phyloP scores from a whole-genome alignment of 1,140 invertebrate genomes.

The Achroia grisella region DNA sequence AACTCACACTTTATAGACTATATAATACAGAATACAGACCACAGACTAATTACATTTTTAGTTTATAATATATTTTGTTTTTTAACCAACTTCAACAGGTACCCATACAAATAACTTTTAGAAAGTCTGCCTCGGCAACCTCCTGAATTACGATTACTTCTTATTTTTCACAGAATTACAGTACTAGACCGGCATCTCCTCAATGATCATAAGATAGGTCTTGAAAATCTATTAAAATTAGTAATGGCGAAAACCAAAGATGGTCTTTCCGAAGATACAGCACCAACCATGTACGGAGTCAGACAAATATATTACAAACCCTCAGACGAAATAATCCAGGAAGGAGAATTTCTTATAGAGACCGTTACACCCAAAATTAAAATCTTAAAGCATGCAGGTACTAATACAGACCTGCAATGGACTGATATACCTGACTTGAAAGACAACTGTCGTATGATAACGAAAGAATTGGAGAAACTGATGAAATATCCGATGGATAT shows the following conservation, averaged over 20 bases:
- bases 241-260: conserved; percentile 59
- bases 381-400: conserved; percentile 41
- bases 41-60: too few species aligned
- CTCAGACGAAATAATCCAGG: conserved; percentile 35
- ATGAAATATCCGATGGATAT: conserved; percentile 21
- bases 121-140: too few species aligned
- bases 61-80: too few species aligned
- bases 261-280: conserved; percentile 27
- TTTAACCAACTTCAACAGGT: too few species aligned
- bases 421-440: conserved; percentile 33
- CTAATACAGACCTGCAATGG: conserved; percentile 46
- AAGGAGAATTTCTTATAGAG: conserved; percentile 51
- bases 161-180: conserved; percentile 43
- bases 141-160: too few species aligned
- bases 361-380: conserved; percentile 50
- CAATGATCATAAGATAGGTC: conserved; percentile 52
- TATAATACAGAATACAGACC: too few species aligned
- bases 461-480: conserved; percentile 34
- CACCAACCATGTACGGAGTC: conserved; percentile 18
- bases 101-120: too few species aligned
- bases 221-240: conserved; percentile 51
- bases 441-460: conserved; percentile 29
- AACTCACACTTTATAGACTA: too few species aligned
- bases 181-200: conserved; percentile 52
- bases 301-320: conserved; percentile 49